Evolutionary conservation across 2,113 vertebrate genomes (phyloP), one percentile per base, ranked within the genome.

Genomic region (Pholis gunnellus): DNA sequence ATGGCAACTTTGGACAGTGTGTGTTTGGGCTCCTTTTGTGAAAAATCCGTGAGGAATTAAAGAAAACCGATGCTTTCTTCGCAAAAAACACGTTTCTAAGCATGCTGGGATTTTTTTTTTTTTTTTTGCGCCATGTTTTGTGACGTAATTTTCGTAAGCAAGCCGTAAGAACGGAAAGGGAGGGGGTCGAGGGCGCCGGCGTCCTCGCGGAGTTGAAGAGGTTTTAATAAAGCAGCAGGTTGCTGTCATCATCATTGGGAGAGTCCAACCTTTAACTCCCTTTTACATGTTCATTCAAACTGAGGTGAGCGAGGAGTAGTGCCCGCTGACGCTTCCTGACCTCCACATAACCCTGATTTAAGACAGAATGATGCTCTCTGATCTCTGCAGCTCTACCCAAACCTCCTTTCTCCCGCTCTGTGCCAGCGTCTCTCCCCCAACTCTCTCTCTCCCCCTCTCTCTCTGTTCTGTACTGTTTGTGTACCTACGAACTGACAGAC

Each of bases 401-500:
- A 66, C 63, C 75, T 75, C 48, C 66, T 11, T 72, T 34, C 75
- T 79, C 70, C 71, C 6, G 3, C 63, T 79, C 75, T 67, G 36
- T 36, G 11, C 67, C 42, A 2, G 67, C 64, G 27, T 79, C 79
- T 87, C 72, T 81, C 75, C 9, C 27, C 48, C 40, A 29, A 1
- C 48, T n/a, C 50, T 18, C 75, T 52, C 75, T 76, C 79, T 38
- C 63, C 38, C 71, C 44, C 85, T 79, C 68, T 78, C 71, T 57
- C 85, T 79, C 72, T 81, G 70, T 70, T 88, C 79, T 83, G 71
- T 86, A 71, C 81, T 91, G 90, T 87, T 91, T 93, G 90, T 91
- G 90, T 93, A 87, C 87, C 84, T 89, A 87, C 81, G 84, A 78
- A 84, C 90, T 88, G 89, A 93, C 91, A 93, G 88, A 88, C 85